These are phyloP conservation scores for Brachypalpus laphriformis DNA, from an alignment of 2,888 invertebrate genomes.

Conservation along the genomic window DNA sequence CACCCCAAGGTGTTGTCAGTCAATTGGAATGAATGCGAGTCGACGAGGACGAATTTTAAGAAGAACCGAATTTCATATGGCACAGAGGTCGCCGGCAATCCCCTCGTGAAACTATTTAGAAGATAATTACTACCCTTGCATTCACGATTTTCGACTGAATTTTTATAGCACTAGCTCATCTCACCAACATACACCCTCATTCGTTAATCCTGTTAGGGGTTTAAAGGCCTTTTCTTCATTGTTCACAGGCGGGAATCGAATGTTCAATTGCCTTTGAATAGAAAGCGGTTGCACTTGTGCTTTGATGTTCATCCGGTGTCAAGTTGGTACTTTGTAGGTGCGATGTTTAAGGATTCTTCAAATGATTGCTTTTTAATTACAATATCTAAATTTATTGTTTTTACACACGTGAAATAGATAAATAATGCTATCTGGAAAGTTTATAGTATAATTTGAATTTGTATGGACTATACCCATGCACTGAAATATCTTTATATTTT, in stretches of 20 bases:
- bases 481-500: too few relatives aligned
- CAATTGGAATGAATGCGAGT: slow-evolving; percentile 80
- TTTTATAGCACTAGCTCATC: slow-evolving; percentile 38
- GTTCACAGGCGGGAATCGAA: slow-evolving; percentile 6
- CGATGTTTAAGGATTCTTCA: slow-evolving; percentile 21
- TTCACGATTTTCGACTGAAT: slow-evolving; percentile 10
- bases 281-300: slow-evolving; percentile 65
- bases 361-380: slow-evolving; percentile 12
- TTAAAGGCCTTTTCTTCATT: slow-evolving; percentile 40
- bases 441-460: too few relatives aligned
- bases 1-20: slow-evolving; percentile 83
- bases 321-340: slow-evolving; percentile 33
- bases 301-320: slow-evolving; percentile 59
- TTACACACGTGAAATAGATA: neutral
- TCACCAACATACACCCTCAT: slow-evolving; percentile 49
- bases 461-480: too few relatives aligned
- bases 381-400: neutral
- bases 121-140: slow-evolving; percentile 63
- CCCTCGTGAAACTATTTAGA: slow-evolving; percentile 65
- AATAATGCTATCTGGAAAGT: neutral
- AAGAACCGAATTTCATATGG: slow-evolving; percentile 65
- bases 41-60: slow-evolving; percentile 43
- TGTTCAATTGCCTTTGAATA: slow-evolving; percentile 65
- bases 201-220: slow-evolving; percentile 65
- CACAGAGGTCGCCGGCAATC: slow-evolving; percentile 38